Percentiles rank a stretch among this genome's conserved stretches.
Conservation (phyloP, 2,113 vertebrate genomes). For the Ondatra zibethicus region DNA sequence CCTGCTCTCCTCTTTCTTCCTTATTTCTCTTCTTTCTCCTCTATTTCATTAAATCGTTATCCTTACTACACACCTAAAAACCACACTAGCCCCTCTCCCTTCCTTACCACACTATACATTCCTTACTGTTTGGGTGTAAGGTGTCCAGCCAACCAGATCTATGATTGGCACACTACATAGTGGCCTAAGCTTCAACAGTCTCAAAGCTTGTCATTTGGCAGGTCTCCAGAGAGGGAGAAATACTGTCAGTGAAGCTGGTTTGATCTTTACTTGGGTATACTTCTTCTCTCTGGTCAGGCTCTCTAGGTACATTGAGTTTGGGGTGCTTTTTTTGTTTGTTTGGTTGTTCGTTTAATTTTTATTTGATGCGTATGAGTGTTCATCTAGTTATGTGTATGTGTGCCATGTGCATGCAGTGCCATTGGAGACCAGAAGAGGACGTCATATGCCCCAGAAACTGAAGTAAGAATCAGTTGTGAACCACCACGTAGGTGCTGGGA, state of each 20-base stretch:
- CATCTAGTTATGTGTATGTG: too few species aligned
- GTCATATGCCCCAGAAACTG: background rate
- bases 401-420: background rate
- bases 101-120: background rate
- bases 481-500: background rate
- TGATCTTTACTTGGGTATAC: background rate
- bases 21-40: background rate
- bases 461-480: background rate
- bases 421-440: background rate
- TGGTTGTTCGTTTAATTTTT: background rate
- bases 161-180: background rate
- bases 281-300: background rate
- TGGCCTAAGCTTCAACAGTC: background rate
- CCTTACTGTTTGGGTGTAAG: background rate
- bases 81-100: background rate
- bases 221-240: background rate
- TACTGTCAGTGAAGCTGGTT: background rate
- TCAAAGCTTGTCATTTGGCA: background rate
- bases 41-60: background rate
- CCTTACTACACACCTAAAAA: background rate
- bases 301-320: background rate
- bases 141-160: background rate
- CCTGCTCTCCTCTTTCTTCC: background rate
- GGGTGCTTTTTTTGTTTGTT: background rate
- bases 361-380: background rate